Evolutionary conservation across 2,888 invertebrate species (phyloP), one percentile per base, ranked within the genome.

Genomic region (Globia sparganii): DNA sequence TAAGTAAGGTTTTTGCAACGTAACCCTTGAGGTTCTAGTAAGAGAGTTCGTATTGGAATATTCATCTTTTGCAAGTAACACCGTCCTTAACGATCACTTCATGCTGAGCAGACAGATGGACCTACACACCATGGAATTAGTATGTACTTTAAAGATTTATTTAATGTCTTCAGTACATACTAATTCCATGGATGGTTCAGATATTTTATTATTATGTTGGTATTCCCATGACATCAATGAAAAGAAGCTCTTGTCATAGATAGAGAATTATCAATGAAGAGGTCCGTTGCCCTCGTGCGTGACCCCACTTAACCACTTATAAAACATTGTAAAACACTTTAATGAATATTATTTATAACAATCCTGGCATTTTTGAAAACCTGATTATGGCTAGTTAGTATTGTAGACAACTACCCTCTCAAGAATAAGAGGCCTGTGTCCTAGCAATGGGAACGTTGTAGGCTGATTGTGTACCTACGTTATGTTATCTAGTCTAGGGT

Each of bases 231-330:
- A 49, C n/a, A 67, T 49, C 18, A 61, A 67, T 67, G 46, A 68
- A 65, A 53, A 79, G 15, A 62, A 70, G 11, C 34, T 78, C 18
- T 61, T 34, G 34, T 61, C 70, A 67, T 31, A 31, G 58, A 49
- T 25, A 31, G 1, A 25, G 6, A 46, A 31, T 77, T 77, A 77
- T 77, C 77, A 71, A 71, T 56, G 72, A 56, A 77, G n/a, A n/a
- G 28, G 71, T 61, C 28, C 61, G 79, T 56, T 43, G 80, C 79
- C 78, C 67, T 58, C 46, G 58, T 40, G 40, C 28, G 11, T 79
- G 71, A 77, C 43, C 77, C 53, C 79, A 43, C 53, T 46, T 59
- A 40, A 40, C 40, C 53, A 77, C 34, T 46, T 58, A 25, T 25
- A 40, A 53, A 62, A 76, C 62, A 53, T 62, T 31, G 40, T 75